Conservation (phyloP, 1,140 invertebrate species). For the Spodoptera litura region DNA sequence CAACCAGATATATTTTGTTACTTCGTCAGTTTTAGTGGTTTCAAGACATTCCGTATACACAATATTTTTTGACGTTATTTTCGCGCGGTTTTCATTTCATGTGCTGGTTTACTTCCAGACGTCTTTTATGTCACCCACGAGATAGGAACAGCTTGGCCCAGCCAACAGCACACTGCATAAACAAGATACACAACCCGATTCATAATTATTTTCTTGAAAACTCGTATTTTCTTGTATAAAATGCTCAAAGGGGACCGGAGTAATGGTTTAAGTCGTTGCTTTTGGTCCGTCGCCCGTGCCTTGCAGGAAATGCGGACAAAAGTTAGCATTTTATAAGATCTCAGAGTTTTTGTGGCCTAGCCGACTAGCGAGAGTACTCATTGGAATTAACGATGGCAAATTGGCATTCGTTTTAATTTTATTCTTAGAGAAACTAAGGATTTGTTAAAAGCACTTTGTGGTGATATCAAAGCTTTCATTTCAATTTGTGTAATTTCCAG, state of each 20-base stretch:
- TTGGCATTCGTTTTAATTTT: constrained; percentile 37
- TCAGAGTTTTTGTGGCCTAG: constrained; percentile 31
- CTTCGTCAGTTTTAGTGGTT: neutral
- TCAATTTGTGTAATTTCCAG: constrained; percentile 10
- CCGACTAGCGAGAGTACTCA: constrained; percentile 11
- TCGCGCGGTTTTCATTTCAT: neutral
- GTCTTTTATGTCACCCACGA: constrained; percentile 6
- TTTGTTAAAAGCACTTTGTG: constrained; percentile 26
- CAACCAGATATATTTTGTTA: no score
- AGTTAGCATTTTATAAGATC: constrained; percentile 33
- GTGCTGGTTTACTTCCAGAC: constrained; percentile 11
- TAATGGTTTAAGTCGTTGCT: constrained; percentile 35
- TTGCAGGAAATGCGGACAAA: constrained; percentile 32
- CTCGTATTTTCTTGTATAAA: constrained; percentile 38
- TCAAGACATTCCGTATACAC: no score
- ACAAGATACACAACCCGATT: constrained; percentile 23
- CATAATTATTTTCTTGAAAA: constrained; percentile 33
- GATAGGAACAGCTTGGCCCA: neutral
- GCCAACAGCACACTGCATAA: constrained; percentile 2
- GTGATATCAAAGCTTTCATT: constrained; percentile 20
- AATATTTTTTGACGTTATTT: neutral
- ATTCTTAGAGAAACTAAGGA: constrained; percentile 26
- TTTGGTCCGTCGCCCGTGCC: constrained; percentile 27
- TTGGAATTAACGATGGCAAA: constrained; percentile 36
- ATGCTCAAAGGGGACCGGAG: constrained; percentile 32